Base-by-base conservation (phyloP, 2,888 invertebrate genomes). In the Sussaba pulchella region DNA sequence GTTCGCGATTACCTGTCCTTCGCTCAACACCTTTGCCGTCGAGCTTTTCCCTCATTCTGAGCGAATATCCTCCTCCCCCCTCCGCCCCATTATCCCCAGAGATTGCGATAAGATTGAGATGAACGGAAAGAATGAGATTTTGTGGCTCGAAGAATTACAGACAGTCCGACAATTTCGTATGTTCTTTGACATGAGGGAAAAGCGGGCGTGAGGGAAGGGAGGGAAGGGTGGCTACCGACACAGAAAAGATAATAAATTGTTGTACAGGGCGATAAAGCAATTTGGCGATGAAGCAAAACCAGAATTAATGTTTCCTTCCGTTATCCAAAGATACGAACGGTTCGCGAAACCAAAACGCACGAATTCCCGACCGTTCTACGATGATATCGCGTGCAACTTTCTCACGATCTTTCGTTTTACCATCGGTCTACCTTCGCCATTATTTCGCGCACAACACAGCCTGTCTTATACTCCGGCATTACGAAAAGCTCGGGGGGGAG, bases 261-360 rank as follows among this genome's bases (percentile, higher is more conserved):
- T 66, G 61, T 71, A 67, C 17, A 26, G 66, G 47, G 14, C 76
- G 80, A 80, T 72, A 72, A 72, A 80, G 80, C 76, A 80, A 72
- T 76, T 80, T 80, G 63, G 72, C 54, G 76, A 76, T 72, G 72
- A 72, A 17, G 70, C 71, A 69, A 72, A 76, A 80, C 26, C 50
- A 70, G 72, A 76, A 80, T 80, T 67, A 72, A 80, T 72, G 80
- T 61, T 80, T 67, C 71, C 80, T 71, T 61, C 57, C 57, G 26
- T 66, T 17, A 54, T 43, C 21, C 31, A 12, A 21, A 12, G 26
- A 24, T 12, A 24, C 57, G 21, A 63, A 45, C 54, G 64, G 64
- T 43, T 43, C 12, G 57, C 63, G 52, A 12, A 2, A 41, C 36
- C 41, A 57, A 64, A 64, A 57, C 67, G 50, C 71, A 72, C 71